These are phyloP conservation scores for Centruroides sculpturatus DNA, from an alignment of 1,140 invertebrate species.

Conservation along the genomic window DNA sequence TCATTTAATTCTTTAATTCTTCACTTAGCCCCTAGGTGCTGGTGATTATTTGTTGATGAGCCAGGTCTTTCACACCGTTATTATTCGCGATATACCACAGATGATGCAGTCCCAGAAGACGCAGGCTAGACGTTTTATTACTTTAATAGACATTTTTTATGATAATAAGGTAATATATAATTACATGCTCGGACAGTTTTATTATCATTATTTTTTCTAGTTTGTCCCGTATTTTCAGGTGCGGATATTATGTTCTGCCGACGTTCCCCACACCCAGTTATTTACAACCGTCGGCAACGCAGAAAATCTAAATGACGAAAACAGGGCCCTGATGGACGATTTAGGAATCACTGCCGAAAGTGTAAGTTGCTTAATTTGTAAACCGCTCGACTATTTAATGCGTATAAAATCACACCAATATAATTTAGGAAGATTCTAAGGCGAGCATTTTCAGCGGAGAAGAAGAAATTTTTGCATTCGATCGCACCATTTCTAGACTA, in stretches of 20 bases:
- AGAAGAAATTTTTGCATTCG: slow-evolving; percentile 94
- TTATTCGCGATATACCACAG: slow-evolving; percentile 78
- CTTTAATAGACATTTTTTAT: slow-evolving; percentile 92
- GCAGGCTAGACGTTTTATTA: slow-evolving; percentile 86
- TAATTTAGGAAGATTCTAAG: slow-evolving; percentile 41
- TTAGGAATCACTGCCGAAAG: slow-evolving; percentile 52
- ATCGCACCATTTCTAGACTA: slow-evolving; percentile 78
- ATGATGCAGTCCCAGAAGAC: slow-evolving; percentile 60
- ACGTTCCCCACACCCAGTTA: slow-evolving; percentile 52
- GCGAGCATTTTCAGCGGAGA: slow-evolving; percentile 91
- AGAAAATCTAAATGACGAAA: slow-evolving; percentile 50
- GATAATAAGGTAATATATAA: slow-evolving; percentile 60
- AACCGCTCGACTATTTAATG: neutral
- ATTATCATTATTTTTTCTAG: neutral
- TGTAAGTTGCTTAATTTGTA: slow-evolving; percentile 13
- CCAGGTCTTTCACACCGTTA: slow-evolving; percentile 85
- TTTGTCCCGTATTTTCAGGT: slow-evolving; percentile 33
- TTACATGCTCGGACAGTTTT: neutral
- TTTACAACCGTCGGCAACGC: slow-evolving; percentile 44
- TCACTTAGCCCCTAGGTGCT: slow-evolving; percentile 65
- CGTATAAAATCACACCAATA: too few relatives aligned
- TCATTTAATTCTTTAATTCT: neutral
- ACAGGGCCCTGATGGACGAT: slow-evolving; percentile 82
- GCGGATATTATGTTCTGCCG: slow-evolving; percentile 62
- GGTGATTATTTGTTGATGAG: slow-evolving; percentile 85